Percentiles rank a stretch among this genome's conserved stretches.
Evolutionary conservation across 2,113 vertebrate genomes (phyloP).

Genomic region (Alouatta palliata): DNA sequence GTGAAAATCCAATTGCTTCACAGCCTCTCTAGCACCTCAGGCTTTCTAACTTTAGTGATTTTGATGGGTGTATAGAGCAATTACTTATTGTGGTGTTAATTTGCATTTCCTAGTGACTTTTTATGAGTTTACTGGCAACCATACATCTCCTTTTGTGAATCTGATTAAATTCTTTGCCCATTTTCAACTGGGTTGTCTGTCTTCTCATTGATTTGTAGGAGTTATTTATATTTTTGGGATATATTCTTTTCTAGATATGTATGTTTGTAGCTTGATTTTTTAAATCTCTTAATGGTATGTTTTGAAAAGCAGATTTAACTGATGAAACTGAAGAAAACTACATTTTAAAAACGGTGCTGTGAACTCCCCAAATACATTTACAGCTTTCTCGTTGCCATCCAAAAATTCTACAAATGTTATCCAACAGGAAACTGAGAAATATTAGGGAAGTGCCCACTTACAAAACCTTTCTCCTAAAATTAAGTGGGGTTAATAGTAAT

Average conservation of each 20-base stretch:
- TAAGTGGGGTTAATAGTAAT: not conserved
- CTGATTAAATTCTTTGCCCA: not conserved
- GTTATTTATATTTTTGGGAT: not conserved
- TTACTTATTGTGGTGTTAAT: not conserved
- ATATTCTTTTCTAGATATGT: not conserved
- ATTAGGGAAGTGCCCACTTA: not conserved
- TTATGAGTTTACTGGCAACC: not conserved
- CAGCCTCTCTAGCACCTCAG: not conserved
- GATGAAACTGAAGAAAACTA: not conserved
- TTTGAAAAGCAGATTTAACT: slow-evolving; percentile 28
- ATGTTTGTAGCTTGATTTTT: not conserved
- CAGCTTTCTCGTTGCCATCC: not conserved
- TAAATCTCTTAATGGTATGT: not conserved
- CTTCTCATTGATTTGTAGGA: not conserved
- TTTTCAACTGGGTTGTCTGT: not conserved
- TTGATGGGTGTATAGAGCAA: not conserved
- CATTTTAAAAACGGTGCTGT: not conserved
- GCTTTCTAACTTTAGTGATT: not conserved
- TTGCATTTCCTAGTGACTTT: not conserved
- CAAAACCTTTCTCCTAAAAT: not conserved
- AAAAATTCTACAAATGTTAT: not conserved
- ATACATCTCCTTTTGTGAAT: not conserved
- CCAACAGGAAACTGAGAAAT: not conserved
- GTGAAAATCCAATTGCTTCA: not conserved
- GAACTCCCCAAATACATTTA: not conserved